Evolutionary conservation across 2,113 vertebrate species (phyloP).

Genomic region (Hylia prasina): DNA sequence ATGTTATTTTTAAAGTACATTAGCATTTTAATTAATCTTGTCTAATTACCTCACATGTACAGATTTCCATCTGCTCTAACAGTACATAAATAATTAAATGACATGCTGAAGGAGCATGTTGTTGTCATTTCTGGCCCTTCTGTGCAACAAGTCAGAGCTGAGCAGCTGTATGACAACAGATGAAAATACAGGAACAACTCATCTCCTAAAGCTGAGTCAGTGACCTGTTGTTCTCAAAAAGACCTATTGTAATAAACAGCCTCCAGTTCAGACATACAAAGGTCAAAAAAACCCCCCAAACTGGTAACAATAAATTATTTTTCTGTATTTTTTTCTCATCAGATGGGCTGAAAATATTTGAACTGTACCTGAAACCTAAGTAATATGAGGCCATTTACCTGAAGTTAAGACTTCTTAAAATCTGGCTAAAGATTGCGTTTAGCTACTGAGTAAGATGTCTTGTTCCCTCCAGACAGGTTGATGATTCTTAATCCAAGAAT

Average conservation of each 20-base stretch:
- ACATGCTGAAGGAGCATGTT: neutral
- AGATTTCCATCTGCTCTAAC: neutral
- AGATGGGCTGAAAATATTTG: neutral
- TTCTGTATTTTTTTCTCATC: neutral
- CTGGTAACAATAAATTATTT: neutral
- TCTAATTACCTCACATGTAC: neutral
- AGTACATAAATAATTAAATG: slow-evolving; percentile 1
- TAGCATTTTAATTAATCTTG: neutral
- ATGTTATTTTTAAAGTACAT: neutral
- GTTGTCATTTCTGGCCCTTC: neutral
- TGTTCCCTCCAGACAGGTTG: slow-evolving; percentile 52
- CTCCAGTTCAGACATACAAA: neutral
- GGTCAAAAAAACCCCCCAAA: neutral
- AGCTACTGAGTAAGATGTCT: slow-evolving; percentile 37
- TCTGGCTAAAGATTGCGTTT: neutral
- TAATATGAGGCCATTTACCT: neutral
- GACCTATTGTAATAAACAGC: slow-evolving; percentile 1
- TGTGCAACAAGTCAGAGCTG: neutral
- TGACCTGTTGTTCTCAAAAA: slow-evolving; percentile 18
- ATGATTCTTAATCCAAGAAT: slow-evolving; percentile 62
- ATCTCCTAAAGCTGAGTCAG: slow-evolving; percentile 40
- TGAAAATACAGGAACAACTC: slow-evolving; percentile 37
- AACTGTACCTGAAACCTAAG: neutral
- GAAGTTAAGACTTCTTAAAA: neutral
- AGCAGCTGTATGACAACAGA: neutral